Percentiles rank a stretch among this genome's conserved stretches.
phyloP scores from a whole-genome alignment of 1,140 invertebrate genomes.

The Cotesia glomerata region DNA sequence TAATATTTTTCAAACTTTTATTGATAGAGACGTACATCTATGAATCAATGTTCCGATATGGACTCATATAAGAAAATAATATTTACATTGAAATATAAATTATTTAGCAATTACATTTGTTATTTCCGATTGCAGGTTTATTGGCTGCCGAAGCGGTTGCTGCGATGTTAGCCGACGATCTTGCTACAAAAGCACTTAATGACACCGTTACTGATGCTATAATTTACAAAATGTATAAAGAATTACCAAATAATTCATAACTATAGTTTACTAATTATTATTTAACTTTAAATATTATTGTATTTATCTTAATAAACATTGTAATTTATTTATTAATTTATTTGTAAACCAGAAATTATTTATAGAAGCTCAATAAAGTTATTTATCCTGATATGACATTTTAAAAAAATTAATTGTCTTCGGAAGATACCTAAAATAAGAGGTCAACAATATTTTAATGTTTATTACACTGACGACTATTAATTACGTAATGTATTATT shows the following conservation, averaged over 20 bases:
- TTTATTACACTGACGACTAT: too few relatives aligned
- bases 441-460: too few relatives aligned
- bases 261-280: not conserved
- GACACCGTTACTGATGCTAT: slow-evolving; percentile 53
- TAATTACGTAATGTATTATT: too few relatives aligned
- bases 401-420: not conserved
- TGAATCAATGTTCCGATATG: too few relatives aligned
- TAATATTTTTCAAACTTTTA: too few relatives aligned
- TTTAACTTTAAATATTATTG: not conserved
- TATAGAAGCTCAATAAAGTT: not conserved
- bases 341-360: not conserved
- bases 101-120: not conserved
- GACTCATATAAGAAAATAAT: not conserved
- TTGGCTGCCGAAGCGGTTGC: slow-evolving; percentile 60
- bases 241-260: slow-evolving; percentile 41
- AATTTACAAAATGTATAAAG: slow-evolving; percentile 58
- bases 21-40: too few relatives aligned
- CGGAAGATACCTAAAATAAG: too few relatives aligned
- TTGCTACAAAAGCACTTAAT: slow-evolving; percentile 55
- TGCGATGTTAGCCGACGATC: slow-evolving; percentile 59
- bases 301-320: not conserved
- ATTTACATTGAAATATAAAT: not conserved
- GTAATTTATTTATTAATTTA: not conserved
- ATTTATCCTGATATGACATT: not conserved
- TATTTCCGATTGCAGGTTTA: slow-evolving; percentile 50